Conservation (phyloP, 2,797 vertebrate species). For the Paedocypris micromegethes region DNA sequence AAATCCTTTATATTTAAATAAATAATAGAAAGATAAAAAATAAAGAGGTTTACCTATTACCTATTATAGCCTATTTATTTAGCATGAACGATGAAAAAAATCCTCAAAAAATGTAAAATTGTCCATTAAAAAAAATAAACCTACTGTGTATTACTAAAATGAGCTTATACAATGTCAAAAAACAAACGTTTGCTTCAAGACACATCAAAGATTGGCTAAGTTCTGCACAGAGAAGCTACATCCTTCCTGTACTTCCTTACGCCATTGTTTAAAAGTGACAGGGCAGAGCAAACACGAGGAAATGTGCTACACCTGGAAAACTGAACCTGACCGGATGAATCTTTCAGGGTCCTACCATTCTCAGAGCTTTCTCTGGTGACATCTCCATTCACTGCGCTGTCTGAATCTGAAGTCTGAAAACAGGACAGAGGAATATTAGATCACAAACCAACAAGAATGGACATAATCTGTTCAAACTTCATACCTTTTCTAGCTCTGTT, state of each 20-base stretch:
- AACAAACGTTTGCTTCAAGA: conserved; percentile 36
- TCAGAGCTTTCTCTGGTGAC: conserved; percentile 62
- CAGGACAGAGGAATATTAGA: not conserved
- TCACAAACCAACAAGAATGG: not conserved
- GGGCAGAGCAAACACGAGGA: conserved; percentile 56
- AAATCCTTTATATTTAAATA: too few species aligned
- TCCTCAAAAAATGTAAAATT: not conserved
- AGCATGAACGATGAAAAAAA: too few species aligned
- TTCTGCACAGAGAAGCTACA: conserved; percentile 61
- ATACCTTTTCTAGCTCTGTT: conserved; percentile 88
- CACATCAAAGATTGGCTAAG: conserved; percentile 62
- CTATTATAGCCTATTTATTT: too few species aligned
- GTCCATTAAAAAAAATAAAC: not conserved
- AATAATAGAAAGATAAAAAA: too few species aligned
- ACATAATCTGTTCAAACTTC: conserved; percentile 1
- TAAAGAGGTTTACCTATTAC: too few species aligned
- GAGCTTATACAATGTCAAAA: not conserved
- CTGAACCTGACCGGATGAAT: conserved; percentile 21
- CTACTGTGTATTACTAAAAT: not conserved
- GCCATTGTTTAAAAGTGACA: conserved; percentile 67
- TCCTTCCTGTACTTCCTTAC: conserved; percentile 72
- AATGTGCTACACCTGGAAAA: conserved; percentile 42
- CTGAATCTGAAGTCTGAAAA: conserved; percentile 78
- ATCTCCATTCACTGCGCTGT: conserved; percentile 74
- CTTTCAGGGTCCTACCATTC: conserved; percentile 58